A percentile compares a stretch with the other conserved stretches of the same genome.
Evolutionary conservation across 2,113 vertebrate species (phyloP).

Genomic region (Upupa epops): DNA sequence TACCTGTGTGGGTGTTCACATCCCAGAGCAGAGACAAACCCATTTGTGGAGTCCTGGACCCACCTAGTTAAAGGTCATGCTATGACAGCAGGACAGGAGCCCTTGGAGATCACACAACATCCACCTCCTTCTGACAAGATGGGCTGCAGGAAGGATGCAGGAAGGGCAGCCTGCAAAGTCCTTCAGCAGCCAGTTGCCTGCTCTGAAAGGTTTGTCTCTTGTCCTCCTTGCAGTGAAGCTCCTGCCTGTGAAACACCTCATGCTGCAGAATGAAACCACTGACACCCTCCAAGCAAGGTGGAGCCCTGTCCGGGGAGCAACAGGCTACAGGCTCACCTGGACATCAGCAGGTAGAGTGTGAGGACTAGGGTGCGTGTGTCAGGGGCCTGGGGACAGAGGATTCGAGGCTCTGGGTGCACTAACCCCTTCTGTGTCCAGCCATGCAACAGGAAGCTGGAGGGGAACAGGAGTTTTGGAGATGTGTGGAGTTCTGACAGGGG

Average conservation of each 20-base stretch:
- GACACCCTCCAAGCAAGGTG: conserved; percentile 84
- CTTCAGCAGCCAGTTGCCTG: background rate
- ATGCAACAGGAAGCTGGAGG: background rate
- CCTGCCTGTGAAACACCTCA: conserved; percentile 76
- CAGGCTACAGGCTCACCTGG: conserved; percentile 89
- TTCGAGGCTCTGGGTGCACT: background rate
- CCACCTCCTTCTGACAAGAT: background rate
- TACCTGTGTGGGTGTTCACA: too few relatives aligned
- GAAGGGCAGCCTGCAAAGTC: background rate
- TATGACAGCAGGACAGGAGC: background rate
- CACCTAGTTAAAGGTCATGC: too few relatives aligned
- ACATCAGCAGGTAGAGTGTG: conserved; percentile 75
- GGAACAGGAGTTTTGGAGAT: accelerated
- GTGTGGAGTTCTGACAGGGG: background rate
- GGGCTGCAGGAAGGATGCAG: background rate
- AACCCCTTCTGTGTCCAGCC: background rate
- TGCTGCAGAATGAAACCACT: conserved; percentile 85
- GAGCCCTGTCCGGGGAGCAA: conserved; percentile 80
- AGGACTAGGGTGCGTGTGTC: too few relatives aligned
- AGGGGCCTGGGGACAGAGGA: background rate
- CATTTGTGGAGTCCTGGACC: too few relatives aligned
- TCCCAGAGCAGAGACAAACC: too few relatives aligned
- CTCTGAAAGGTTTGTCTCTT: background rate
- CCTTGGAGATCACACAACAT: background rate
- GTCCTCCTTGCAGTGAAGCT: conserved; percentile 79